A percentile compares a stretch with the other conserved stretches of the same genome.
These are phyloP conservation scores for Gyrodactylus salaris DNA, from an alignment of 1,140 invertebrate genomes.

Conservation along the genomic window DNA sequence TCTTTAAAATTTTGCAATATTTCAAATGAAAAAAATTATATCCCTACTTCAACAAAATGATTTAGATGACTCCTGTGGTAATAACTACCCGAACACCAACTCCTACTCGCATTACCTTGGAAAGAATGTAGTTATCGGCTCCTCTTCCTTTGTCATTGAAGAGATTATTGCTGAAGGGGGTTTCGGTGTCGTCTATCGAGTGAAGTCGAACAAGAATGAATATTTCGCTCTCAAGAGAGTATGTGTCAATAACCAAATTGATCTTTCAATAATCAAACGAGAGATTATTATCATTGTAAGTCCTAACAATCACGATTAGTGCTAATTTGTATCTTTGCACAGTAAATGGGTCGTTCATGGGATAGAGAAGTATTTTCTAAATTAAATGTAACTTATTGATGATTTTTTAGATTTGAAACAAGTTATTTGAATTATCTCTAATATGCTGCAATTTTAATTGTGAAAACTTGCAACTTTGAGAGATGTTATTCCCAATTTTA, in stretches of 20 bases:
- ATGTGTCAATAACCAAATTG: constrained; percentile 62
- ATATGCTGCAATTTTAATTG: no score
- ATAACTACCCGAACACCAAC: not conserved
- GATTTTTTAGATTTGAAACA: no score
- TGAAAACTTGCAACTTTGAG: no score
- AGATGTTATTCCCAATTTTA: no score
- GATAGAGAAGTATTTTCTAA: no score
- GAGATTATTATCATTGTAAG: constrained; percentile 66
- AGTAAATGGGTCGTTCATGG: no score
- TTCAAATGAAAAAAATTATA: not conserved
- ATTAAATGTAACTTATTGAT: no score
- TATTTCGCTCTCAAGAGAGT: constrained; percentile 54
- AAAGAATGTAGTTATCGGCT: not conserved
- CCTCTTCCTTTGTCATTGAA: not conserved
- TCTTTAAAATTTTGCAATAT: not conserved
- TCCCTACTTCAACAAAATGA: not conserved
- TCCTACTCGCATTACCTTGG: not conserved
- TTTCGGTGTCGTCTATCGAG: constrained; percentile 59
- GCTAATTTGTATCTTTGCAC: not conserved
- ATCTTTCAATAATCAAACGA: constrained; percentile 47
- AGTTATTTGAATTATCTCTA: no score
- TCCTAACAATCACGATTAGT: constrained; percentile 12
- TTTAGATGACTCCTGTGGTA: not conserved
- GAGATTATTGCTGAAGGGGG: constrained; percentile 20
- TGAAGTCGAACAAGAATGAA: constrained; percentile 30